Conservation (phyloP, 2,888 invertebrate genomes). For the Imbricaverruca yamaguchii region DNA sequence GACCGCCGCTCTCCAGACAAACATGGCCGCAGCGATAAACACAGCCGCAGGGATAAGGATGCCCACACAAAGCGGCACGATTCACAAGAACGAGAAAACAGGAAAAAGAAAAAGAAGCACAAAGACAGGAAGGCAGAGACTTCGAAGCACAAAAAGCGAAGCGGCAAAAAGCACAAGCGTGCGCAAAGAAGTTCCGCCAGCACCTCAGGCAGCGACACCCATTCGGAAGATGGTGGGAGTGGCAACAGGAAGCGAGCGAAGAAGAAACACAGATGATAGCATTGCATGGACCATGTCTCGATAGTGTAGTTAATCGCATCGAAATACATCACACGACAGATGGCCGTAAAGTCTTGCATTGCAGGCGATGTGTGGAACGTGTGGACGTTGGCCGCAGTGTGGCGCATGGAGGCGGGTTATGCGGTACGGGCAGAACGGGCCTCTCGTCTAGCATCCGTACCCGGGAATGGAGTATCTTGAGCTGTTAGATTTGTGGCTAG, state of each 20-base stretch:
- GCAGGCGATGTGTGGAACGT: no score
- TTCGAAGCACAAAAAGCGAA: not conserved
- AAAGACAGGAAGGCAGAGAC: not conserved
- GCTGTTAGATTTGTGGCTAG: no score
- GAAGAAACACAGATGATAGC: not conserved
- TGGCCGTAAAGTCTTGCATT: no score
- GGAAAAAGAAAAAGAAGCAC: not conserved
- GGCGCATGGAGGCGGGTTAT: no score
- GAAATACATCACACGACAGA: no score
- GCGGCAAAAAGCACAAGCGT: not conserved
- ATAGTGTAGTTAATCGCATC: no score
- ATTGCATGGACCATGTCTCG: no score
- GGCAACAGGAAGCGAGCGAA: not conserved
- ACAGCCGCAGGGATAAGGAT: not conserved
- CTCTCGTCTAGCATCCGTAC: no score
- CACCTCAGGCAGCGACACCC: not conserved
- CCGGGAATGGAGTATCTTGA: no score
- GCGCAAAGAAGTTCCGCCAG: not conserved
- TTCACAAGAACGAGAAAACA: not conserved
- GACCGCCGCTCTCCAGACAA: not conserved
- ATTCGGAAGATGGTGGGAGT: not conserved
- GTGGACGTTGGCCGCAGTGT: no score
- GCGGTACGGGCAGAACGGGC: no score
- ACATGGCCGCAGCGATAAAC: not conserved
- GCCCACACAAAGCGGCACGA: not conserved